These are phyloP conservation scores for Dasyurus viverrinus DNA, from an alignment of 2,113 vertebrate species.

Conservation along the genomic window DNA sequence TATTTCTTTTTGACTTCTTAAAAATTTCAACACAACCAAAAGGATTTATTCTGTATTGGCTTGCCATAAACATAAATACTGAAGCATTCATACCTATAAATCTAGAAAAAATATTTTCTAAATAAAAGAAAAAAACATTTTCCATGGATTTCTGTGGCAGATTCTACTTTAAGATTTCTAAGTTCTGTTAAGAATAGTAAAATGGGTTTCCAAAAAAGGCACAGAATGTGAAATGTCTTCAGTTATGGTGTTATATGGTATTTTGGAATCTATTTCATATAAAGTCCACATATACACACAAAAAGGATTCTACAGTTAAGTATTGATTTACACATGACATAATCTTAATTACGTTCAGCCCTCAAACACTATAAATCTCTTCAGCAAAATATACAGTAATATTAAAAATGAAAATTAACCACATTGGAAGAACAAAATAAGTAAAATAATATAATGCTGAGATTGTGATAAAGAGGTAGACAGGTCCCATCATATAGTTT, in stretches of 20 bases:
- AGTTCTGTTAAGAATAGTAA: neutral
- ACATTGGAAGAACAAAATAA: neutral
- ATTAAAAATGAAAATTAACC: neutral
- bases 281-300: neutral
- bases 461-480: neutral
- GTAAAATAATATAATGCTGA: neutral
- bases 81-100: neutral
- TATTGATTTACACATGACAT: neutral
- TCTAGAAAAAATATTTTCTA: neutral
- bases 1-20: conserved; percentile 25
- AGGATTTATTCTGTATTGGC: neutral
- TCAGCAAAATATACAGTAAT: neutral
- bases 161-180: neutral
- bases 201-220: neutral
- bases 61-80: neutral
- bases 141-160: neutral
- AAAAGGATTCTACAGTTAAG: neutral
- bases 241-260: neutral
- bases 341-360: neutral
- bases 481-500: too few species aligned
- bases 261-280: neutral
- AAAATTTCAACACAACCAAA: neutral
- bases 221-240: neutral
- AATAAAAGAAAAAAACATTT: neutral
- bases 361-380: neutral